Conservation (phyloP, 2,797 vertebrate species). For the Liasis olivaceus region DNA sequence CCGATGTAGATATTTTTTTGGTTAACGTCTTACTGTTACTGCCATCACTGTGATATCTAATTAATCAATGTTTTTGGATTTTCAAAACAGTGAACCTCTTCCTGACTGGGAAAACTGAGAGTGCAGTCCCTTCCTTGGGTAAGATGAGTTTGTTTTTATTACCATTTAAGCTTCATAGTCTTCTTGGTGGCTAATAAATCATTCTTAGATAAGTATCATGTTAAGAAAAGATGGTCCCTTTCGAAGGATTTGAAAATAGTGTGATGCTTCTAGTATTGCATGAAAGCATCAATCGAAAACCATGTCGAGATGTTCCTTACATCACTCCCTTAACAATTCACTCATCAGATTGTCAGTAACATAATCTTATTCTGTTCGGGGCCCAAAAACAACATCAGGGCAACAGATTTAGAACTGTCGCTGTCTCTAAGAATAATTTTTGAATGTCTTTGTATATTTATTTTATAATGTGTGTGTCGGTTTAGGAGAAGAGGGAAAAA, state of each 20-base stretch:
- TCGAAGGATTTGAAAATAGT: background rate
- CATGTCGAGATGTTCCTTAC: background rate
- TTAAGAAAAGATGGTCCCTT: background rate
- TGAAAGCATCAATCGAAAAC: background rate
- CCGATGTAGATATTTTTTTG: background rate
- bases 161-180: background rate
- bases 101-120: conserved; percentile 74
- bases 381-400: background rate
- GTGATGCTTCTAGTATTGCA: background rate
- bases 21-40: background rate
- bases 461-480: rapidly evolving
- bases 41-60: background rate
- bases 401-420: background rate
- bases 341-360: background rate
- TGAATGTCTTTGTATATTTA: background rate
- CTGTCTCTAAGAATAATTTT: background rate
- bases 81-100: conserved; percentile 77
- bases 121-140: conserved; percentile 76
- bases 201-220: background rate
- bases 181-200: background rate
- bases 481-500: background rate
- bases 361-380: background rate
- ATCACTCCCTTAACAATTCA: background rate
- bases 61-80: background rate
- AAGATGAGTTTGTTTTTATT: conserved; percentile 34